These are phyloP conservation scores for Hemistola chrysoprasaria DNA, from an alignment of 2,888 invertebrate species.

Conservation along the genomic window DNA sequence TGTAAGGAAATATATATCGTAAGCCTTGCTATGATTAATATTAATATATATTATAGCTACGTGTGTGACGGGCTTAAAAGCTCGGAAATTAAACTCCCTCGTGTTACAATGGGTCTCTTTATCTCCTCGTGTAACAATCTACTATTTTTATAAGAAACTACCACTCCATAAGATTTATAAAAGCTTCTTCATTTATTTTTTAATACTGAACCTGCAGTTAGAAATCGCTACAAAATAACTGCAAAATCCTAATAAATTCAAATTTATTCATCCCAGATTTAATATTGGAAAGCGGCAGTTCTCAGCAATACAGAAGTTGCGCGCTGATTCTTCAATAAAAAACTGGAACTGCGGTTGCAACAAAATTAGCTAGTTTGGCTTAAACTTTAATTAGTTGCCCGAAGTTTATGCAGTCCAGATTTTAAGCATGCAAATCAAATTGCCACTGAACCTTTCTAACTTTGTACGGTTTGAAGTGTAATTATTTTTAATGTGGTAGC, in stretches of 20 bases:
- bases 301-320: conserved; percentile 12
- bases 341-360: conserved; percentile 15
- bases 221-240: no score
- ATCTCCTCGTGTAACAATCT: no score
- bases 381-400: conserved; percentile 35
- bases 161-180: no score
- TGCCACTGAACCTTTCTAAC: conserved; percentile 25
- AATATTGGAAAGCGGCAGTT: conserved; percentile 19
- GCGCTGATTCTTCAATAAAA: conserved; percentile 30
- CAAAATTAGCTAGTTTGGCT: conserved; percentile 30
- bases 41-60: no score
- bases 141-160: no score
- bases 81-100: no score
- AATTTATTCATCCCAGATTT: conserved; percentile 13
- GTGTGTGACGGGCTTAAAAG: no score
- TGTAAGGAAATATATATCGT: no score
- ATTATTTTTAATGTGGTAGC: conserved; percentile 14
- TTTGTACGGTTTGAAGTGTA: conserved; percentile 10
- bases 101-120: no score
- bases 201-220: no score
- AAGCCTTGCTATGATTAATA: no score
- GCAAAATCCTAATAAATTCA: not conserved
- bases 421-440: conserved; percentile 34
- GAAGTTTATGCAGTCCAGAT: conserved; percentile 26
- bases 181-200: no score